A percentile compares a stretch with the other conserved stretches of the same genome.
phyloP scores from a whole-genome alignment of 1,140 invertebrate species.

The Halictus rubicundus region DNA sequence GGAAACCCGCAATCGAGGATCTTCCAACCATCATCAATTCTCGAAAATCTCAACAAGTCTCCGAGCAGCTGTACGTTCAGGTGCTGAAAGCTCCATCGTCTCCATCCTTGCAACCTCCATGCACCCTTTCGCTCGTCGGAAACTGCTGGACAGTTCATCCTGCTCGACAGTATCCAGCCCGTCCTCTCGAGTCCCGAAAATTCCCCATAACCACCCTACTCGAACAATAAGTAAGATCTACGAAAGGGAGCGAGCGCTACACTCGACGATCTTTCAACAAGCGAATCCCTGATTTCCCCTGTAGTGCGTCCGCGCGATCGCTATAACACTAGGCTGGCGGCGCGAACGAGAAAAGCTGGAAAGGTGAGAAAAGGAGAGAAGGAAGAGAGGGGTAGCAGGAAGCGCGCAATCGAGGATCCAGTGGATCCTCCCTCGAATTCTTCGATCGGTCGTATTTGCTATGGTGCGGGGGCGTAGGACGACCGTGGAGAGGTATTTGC shows the following conservation, averaged over 20 bases:
- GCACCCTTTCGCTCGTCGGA: too few relatives aligned
- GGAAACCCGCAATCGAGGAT: conserved; percentile 19
- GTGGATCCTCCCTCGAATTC: conserved; percentile 11
- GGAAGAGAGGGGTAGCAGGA: neutral
- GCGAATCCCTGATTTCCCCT: neutral
- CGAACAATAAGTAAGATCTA: neutral
- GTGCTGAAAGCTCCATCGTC: too few relatives aligned
- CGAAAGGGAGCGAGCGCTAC: neutral
- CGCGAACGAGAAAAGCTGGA: neutral
- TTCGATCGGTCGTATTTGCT: conserved; percentile 23
- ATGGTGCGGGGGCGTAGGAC: conserved; percentile 31
- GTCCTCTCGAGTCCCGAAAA: too few relatives aligned
- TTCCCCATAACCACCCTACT: neutral
- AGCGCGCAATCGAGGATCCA: conserved; percentile 17
- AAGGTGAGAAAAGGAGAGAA: neutral
- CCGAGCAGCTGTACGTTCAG: too few relatives aligned
- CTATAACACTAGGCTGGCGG: neutral
- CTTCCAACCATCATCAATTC: too few relatives aligned
- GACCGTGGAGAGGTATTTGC: conserved; percentile 52
- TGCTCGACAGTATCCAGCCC: too few relatives aligned
- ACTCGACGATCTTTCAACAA: neutral
- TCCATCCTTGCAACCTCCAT: too few relatives aligned
- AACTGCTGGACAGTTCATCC: too few relatives aligned
- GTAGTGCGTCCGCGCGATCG: neutral
- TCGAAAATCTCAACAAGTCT: too few relatives aligned